These are phyloP conservation scores for Conger conger DNA, from an alignment of 2,113 vertebrate genomes.

Conservation along the genomic window DNA sequence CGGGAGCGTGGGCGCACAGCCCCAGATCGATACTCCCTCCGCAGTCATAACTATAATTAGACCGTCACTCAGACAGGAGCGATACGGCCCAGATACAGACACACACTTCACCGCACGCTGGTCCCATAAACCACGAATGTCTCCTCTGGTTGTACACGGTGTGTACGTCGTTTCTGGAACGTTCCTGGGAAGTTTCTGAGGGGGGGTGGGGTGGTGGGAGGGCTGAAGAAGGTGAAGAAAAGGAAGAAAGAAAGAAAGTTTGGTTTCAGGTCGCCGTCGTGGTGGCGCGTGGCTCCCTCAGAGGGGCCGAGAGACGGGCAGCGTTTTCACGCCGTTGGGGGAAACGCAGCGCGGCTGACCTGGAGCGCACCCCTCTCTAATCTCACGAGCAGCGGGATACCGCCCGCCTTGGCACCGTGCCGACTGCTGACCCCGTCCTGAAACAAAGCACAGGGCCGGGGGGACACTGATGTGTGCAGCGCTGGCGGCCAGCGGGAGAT, in stretches of 20 bases:
- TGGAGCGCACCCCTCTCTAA: background rate
- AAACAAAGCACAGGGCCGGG: background rate
- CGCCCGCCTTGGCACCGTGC: background rate
- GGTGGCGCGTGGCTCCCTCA: too few species aligned
- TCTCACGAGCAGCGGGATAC: background rate
- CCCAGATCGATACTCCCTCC: background rate
- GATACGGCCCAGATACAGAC: background rate
- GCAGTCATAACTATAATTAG: background rate
- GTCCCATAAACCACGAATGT: background rate
- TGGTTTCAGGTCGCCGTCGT: background rate
- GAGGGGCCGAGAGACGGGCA: background rate
- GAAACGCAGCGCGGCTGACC: background rate
- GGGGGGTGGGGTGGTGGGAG: too few species aligned
- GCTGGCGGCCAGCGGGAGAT: background rate
- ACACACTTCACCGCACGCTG: background rate
- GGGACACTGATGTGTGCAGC: background rate
- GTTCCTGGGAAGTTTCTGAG: background rate
- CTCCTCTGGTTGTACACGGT: background rate
- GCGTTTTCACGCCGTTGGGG: background rate
- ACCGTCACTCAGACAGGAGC: background rate
- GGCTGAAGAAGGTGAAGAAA: background rate
- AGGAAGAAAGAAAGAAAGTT: too few species aligned
- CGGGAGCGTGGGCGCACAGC: background rate
- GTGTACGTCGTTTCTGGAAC: background rate
- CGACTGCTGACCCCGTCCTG: background rate